These are phyloP conservation scores for Muscicapa comitata DNA, from an alignment of 2,797 vertebrate genomes.

Conservation along the genomic window DNA sequence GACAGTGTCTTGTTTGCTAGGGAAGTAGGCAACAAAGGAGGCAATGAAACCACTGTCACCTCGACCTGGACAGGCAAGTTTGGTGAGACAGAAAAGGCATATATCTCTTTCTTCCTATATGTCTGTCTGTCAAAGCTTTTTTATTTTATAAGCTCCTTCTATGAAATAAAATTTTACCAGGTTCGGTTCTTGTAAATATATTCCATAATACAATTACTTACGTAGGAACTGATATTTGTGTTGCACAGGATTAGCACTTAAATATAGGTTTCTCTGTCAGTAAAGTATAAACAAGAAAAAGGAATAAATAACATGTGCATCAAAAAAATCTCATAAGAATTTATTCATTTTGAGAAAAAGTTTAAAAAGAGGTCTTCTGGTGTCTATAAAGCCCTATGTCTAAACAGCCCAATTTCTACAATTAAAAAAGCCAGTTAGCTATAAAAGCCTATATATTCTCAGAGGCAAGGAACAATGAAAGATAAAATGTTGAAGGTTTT, in stretches of 20 bases:
- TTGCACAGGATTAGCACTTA: not conserved
- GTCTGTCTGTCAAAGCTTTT: not conserved
- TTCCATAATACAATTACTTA: not conserved
- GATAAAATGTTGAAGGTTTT: not conserved
- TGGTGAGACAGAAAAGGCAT: not conserved
- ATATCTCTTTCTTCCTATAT: not conserved
- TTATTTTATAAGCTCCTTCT: not conserved
- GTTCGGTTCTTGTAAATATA: not conserved
- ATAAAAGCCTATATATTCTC: not conserved
- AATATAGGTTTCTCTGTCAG: not conserved
- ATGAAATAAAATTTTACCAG: not conserved
- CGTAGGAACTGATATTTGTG: rapidly evolving
- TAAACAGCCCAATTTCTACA: not conserved
- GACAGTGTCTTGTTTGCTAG: not conserved
- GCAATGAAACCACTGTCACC: not conserved
- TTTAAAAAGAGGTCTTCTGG: rapidly evolving
- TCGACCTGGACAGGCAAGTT: not conserved
- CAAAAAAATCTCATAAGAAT: not conserved
- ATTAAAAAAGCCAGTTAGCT: not conserved
- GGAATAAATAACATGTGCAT: not conserved
- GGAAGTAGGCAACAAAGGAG: not conserved
- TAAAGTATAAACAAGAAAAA: not conserved
- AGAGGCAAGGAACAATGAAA: not conserved
- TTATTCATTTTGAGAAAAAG: not conserved
- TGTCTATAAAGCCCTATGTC: not conserved